Evolutionary conservation across 2,888 invertebrate species (phyloP), one percentile per base, ranked within the genome.

Genomic region (Phortica magna): DNA sequence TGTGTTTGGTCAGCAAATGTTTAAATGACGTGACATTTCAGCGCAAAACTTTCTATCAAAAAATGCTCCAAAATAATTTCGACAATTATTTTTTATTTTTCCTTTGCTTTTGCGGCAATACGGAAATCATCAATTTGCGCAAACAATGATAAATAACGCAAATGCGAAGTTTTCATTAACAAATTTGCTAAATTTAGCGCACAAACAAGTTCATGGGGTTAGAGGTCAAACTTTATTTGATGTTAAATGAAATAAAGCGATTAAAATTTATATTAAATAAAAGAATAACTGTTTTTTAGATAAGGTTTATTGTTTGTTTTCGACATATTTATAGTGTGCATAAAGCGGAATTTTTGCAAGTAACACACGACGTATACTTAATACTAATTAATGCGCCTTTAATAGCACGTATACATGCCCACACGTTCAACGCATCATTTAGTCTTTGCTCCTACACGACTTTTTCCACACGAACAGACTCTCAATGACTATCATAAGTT

Each of bases 401-500:
- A 12, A 48, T 12, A 48, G 2, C 48, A 14, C 48, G 9, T 48
- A 9, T 48, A 12, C 48, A 2, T 6, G 3, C 3, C 14, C 9
- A 48, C 48, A 48, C 48, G 14, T 7, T 48, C 48, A 12, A 48
- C 14, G 14, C 48, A 48, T 12, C 48, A 48, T 48, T 48, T 48
- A 48, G 14, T 14, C 1, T 48, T 14, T 48, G 48, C 48, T 55
- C 55, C 7, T 17, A 19, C 19, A 19, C 22, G 17, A 22, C 61
- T 61, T 22, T 61, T 61, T 22, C 3, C 61, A 61, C 61, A 19
- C 10, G 22, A 61, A 19, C 61, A 61, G 19, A 48, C 48, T 12
- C 48, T 59, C 59, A 17, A 59, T 22, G 22, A 22, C 19, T 22
- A 17, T 39, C 65, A 39, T 65, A 65, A 65, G 65, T 65, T 65